A percentile compares a stretch with the other conserved stretches of the same genome.
Evolutionary conservation across 92 coral and sea anemone species (phyloP).

Genomic region (Siderastrea siderea): DNA sequence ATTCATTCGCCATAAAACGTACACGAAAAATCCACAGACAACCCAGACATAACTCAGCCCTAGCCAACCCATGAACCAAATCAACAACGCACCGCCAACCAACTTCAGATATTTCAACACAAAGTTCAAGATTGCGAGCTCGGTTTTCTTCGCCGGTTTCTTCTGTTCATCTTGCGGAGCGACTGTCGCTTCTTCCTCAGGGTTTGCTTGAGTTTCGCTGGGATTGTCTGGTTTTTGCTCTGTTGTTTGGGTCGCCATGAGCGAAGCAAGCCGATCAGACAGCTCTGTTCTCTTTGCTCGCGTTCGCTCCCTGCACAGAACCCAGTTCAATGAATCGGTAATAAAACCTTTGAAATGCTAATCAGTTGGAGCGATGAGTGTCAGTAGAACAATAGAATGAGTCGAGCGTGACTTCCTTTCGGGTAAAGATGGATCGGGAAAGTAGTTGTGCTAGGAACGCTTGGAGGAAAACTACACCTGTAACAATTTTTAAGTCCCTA

Average conservation of each 20-base stretch:
- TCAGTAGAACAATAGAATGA: conserved; percentile 33
- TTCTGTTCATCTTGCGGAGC: conserved; percentile 66
- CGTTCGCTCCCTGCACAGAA: conserved; percentile 11
- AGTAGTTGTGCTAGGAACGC: neutral
- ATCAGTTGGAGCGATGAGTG: conserved; percentile 38
- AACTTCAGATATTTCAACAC: conserved; percentile 89
- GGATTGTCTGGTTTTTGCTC: conserved; percentile 41
- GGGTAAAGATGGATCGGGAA: neutral
- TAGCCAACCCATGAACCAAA: conserved; percentile 97
- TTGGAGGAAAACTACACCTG: conserved; percentile 7
- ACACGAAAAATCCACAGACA: conserved; percentile 81
- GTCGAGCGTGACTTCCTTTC: neutral
- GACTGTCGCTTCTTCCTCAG: conserved; percentile 33
- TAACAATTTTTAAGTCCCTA: neutral
- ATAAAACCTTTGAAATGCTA: conserved; percentile 19
- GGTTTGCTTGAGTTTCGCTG: conserved; percentile 24
- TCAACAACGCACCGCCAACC: conserved; percentile 91
- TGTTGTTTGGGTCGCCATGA: conserved; percentile 51
- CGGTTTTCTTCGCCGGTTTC: conserved; percentile 69
- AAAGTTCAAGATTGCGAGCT: conserved; percentile 86
- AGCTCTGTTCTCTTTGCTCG: neutral
- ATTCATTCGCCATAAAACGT: conserved; percentile 91
- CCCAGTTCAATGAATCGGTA: conserved; percentile 24
- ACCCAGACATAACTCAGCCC: conserved; percentile 96
- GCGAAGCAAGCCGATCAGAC: conserved; percentile 5